Base-by-base conservation (phyloP, 2,113 vertebrate genomes). In the Romanogobio albipinnatus region DNA sequence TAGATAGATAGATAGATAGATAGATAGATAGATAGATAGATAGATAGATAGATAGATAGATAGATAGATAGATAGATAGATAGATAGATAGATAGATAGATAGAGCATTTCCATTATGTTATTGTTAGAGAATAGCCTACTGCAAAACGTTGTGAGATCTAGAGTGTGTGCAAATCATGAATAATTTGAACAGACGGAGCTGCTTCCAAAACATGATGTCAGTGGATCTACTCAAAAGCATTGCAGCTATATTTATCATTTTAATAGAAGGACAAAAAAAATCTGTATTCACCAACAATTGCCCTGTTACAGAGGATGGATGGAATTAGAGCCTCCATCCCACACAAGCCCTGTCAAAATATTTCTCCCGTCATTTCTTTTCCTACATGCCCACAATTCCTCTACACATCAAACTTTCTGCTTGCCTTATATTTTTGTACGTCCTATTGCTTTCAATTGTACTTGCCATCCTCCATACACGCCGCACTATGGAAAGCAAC, bases 281-380 rank as follows among this genome's bases (percentile, higher is more conserved):
- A 36, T 33, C 15, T 29, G 14, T 68, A 22, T 70, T 70, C 45
- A 33, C 45, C 24, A 81, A 49, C 77, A 29, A 64, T 51, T 81
- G 14, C 26, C 43, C 24, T 64, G 39, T 79, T 79, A 26, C 58
- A 80, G 59, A 66, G 70, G 47, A 66, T 66, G 62, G 62, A 81
- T 81, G n/a, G 56, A 15, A 24, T 68, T 81, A 53, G 26, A 71
- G 19, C 66, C 22, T 71, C 49, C 49, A 71, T 56, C 66, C 64
- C 66, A 82, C 62, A 71, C 80, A 82, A 56, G 22, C 29, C 80
- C 80, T 71, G 80, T 82, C 62, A 82, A 82, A 71, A 82, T 56
- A 82, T 82, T n/a, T 68, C 61, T 51, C 61, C 62, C 29, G 1
- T 53, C 62, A 81, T 81, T 81, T 82, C 47, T 70, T 19, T 82